Base-by-base conservation (phyloP, 2,888 invertebrate genomes). In the Ferrisia virgata region DNA sequence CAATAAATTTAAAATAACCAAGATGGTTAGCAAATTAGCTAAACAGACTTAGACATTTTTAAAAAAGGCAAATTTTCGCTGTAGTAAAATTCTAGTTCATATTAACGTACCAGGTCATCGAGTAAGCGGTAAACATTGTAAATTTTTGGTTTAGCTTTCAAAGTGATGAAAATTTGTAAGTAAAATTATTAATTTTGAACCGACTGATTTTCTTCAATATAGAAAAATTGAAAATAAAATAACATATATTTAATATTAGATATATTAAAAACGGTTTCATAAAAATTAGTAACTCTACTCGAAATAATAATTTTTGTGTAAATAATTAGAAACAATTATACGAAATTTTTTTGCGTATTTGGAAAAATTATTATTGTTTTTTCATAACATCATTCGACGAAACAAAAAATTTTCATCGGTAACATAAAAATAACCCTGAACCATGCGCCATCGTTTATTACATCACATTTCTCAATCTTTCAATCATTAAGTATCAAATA, bases 131-230 rank as follows among this genome's bases (percentile, higher is more conserved):
- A 36, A 76, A 9, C 15, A 28, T 33, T 76, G 28, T 69, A 31
- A 18, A 76, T 76, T 76, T 36, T 76, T 76, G 5, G 0, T 36
- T 33, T 76, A 76, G 72, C 72, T 76, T 76, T 36, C 72, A 76
- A 76, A 76, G 72, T 76, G 72, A 76, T 22, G 33, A 76, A 76
- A 76, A 36, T 18, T 76, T 76, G 72, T 76, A 76, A 76, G 33
- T 31, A 31, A 31, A 72, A 18, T 76, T n/a, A n/a, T n/a, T 36
- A 28, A 76, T 76, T 64, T 64, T 28, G 8, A 76, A 76, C n/a
- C 36, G 5, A 33, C 36, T 18, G 36, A 76, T 22, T 76, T 76
- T 22, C 33, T 76, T 36, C 9, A 33, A 36, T 76, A 18, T 9
- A 76, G 36, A 76, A 36, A 33, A 76, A 33, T 18, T 33, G 22